phyloP scores from a whole-genome alignment of 2,888 invertebrate genomes.

The Phorcus lineatus region DNA sequence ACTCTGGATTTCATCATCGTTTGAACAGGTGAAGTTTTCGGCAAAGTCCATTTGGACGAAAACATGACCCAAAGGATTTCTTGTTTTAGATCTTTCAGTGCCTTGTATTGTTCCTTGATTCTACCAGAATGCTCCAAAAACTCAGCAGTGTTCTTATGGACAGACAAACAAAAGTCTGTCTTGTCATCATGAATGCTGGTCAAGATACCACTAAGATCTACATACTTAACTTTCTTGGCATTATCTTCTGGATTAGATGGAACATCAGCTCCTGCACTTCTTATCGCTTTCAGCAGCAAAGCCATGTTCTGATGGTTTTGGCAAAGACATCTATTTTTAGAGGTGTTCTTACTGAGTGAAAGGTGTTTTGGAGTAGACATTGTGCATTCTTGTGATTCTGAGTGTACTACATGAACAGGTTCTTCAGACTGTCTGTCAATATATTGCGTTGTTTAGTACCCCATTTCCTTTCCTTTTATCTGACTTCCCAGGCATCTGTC shows the following conservation, averaged over 20 bases:
- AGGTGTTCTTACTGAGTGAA: slow-evolving; percentile 22
- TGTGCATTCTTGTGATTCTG: not conserved
- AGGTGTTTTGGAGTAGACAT: slow-evolving; percentile 33
- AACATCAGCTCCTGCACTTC: slow-evolving; percentile 17
- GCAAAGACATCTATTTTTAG: slow-evolving; percentile 40
- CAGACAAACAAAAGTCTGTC: slow-evolving; percentile 25
- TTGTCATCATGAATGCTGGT: not conserved
- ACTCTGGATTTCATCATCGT: no score
- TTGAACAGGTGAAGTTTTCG: no score
- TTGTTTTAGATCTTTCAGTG: no score
- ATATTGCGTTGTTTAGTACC: not conserved
- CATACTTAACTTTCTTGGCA: not conserved
- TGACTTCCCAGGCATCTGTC: not conserved
- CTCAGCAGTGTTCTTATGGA: slow-evolving; percentile 22
- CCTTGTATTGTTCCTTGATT: slow-evolving; percentile 31
- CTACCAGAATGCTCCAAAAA: slow-evolving; percentile 32
- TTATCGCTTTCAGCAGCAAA: slow-evolving; percentile 34
- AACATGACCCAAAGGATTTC: no score
- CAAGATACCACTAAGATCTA: slow-evolving; percentile 21
- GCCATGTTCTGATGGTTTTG: slow-evolving; percentile 41
- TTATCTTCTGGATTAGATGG: slow-evolving; percentile 34
- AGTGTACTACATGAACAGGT: not conserved
- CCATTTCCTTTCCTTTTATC: not conserved
- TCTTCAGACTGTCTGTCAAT: not conserved
- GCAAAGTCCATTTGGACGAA: no score